Evolutionary conservation across 2,888 invertebrate species (phyloP).

Genomic region (Drosophila fungiperda): DNA sequence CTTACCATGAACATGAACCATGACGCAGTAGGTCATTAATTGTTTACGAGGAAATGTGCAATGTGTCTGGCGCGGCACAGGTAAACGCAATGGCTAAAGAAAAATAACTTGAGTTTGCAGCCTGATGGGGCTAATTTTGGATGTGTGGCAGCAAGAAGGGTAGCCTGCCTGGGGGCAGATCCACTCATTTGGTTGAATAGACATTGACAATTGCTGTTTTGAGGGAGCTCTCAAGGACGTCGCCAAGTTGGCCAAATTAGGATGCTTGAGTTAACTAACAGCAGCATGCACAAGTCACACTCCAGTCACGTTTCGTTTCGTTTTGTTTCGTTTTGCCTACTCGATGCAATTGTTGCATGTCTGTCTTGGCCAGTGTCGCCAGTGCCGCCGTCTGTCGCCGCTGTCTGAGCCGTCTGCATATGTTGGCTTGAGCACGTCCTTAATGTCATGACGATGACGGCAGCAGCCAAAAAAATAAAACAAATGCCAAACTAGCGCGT

Average conservation of each 20-base stretch:
- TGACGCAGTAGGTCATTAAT: conserved; percentile 78
- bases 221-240: conserved; percentile 68
- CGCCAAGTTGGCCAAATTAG: conserved; percentile 73
- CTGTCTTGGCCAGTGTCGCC: conserved; percentile 14
- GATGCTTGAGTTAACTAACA: conserved; percentile 65
- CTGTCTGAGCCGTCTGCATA: conserved; percentile 55
- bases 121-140: conserved; percentile 46
- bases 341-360: conserved; percentile 48
- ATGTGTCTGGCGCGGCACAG: conserved; percentile 32
- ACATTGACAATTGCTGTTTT: conserved; percentile 43
- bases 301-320: conserved; percentile 71
- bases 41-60: conserved; percentile 60
- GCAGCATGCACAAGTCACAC: conserved; percentile 61
- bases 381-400: conserved; percentile 1
- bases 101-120: conserved; percentile 11
- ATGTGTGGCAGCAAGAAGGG: conserved; percentile 7
- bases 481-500: conserved; percentile 70
- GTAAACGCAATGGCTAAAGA: conserved; percentile 12
- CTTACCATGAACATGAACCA: conserved; percentile 55
- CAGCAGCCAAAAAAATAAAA: conserved; percentile 55
- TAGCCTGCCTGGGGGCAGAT: conserved; percentile 13
- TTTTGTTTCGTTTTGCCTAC: conserved; percentile 10
- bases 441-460: conserved; percentile 68
- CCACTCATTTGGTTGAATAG: conserved; percentile 35
- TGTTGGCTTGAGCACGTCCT: conserved; percentile 76